A percentile compares a stretch with the other conserved stretches of the same genome.
phyloP scores from a whole-genome alignment of 1,140 invertebrate species.

The Pogonus chalceus region DNA sequence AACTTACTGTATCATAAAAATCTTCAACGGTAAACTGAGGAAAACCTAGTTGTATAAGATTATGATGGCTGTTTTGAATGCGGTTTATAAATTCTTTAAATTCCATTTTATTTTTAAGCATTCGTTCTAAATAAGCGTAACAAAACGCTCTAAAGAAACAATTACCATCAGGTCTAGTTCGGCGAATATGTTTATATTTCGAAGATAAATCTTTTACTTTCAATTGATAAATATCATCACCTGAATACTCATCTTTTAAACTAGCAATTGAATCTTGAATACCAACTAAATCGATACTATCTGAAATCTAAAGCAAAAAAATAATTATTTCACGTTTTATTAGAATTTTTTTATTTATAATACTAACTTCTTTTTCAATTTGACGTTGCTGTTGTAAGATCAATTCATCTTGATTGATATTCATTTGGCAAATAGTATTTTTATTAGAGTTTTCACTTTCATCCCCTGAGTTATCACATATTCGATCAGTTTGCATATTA shows the following conservation, averaged over 20 bases:
- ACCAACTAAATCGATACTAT: constrained; percentile 74
- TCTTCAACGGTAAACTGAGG: constrained; percentile 96
- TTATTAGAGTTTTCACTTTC: not conserved
- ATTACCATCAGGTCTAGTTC: constrained; percentile 87
- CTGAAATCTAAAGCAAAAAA: constrained; percentile 63
- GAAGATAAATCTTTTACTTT: constrained; percentile 72
- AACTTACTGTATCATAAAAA: constrained; percentile 89
- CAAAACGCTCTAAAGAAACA: constrained; percentile 96
- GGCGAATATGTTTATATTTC: constrained; percentile 66
- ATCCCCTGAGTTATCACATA: too few species aligned
- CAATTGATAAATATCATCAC: constrained; percentile 74
- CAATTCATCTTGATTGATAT: constrained; percentile 79
- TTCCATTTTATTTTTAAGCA: constrained; percentile 74
- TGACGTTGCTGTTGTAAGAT: constrained; percentile 84
- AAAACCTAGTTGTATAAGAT: constrained; percentile 79
- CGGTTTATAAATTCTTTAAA: constrained; percentile 77
- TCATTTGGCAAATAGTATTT: not conserved
- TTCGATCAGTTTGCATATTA: too few species aligned
- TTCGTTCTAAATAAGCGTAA: constrained; percentile 84
- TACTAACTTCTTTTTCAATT: constrained; percentile 81
- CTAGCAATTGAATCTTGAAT: constrained; percentile 58
- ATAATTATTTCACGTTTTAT: too few species aligned
- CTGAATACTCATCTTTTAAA: constrained; percentile 74
- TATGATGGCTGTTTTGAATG: constrained; percentile 77
- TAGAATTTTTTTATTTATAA: constrained; percentile 18